Conservation (phyloP, 2,113 vertebrate species). For the Pteruthius melanotis region DNA sequence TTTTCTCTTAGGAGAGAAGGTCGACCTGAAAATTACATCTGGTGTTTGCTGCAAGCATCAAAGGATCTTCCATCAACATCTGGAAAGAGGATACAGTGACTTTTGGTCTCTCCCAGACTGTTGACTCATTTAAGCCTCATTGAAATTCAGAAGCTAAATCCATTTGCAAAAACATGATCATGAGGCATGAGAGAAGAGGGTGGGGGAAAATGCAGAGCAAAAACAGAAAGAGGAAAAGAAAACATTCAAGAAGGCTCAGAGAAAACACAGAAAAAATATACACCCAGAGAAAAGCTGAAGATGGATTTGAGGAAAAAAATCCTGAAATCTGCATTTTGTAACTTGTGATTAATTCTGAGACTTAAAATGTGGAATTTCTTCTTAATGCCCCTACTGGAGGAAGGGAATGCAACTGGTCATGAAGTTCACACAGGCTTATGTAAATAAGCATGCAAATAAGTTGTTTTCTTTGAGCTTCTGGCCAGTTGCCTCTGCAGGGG, state of each 20-base stretch:
- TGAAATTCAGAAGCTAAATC: constrained; percentile 40
- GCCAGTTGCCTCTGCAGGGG: constrained; percentile 26
- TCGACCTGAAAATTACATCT: constrained; percentile 7
- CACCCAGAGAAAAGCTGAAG: neutral
- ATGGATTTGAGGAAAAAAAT: neutral
- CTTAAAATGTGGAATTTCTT: constrained; percentile 44
- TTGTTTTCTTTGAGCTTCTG: constrained; percentile 51
- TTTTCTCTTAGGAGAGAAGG: neutral
- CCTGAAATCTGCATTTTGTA: neutral
- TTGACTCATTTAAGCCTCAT: constrained; percentile 31
- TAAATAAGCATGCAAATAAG: constrained; percentile 44
- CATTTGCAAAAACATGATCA: constrained; percentile 5
- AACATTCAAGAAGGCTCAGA: neutral
- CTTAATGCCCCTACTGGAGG: constrained; percentile 24
- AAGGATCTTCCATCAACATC: constrained; percentile 36
- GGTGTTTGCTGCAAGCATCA: constrained; percentile 32
- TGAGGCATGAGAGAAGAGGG: neutral
- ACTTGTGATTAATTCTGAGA: constrained; percentile 41
- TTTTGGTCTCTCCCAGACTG: constrained; percentile 34
- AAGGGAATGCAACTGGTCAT: constrained; percentile 50
- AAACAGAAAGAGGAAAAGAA: constrained; percentile 17
- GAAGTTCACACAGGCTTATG: constrained; percentile 63
- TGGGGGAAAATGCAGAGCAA: neutral
- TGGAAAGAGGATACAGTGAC: constrained; percentile 5
- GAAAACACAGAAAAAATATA: neutral